A percentile compares a stretch with the other conserved stretches of the same genome.
phyloP scores from a whole-genome alignment of 2,113 vertebrate genomes.

The Phylloscopus trochiloides region DNA sequence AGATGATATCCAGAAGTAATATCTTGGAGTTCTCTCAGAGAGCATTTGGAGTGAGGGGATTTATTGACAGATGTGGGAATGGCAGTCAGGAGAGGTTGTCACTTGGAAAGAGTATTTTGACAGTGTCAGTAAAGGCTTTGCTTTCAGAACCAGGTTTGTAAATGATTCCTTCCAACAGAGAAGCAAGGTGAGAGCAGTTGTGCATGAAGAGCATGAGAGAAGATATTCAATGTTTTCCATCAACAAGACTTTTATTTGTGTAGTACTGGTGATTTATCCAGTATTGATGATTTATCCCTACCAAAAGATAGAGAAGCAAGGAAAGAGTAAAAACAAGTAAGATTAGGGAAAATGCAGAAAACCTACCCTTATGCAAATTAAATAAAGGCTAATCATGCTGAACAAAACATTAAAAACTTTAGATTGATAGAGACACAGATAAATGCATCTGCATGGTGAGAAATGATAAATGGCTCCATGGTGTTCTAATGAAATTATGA shows the following conservation, averaged over 20 bases:
- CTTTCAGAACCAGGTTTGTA: background rate
- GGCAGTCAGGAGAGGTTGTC: background rate
- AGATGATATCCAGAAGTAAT: background rate
- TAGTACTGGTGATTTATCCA: background rate
- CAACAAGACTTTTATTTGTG: background rate
- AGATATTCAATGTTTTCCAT: background rate
- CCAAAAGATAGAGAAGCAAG: background rate
- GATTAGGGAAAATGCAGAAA: background rate
- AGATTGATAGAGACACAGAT: background rate
- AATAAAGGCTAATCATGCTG: background rate
- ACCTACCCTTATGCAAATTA: background rate
- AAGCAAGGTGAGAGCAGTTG: background rate
- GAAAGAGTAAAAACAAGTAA: background rate
- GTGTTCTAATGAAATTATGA: background rate
- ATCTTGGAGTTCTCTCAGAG: background rate
- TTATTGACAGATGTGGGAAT: background rate
- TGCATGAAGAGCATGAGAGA: background rate
- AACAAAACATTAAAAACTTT: background rate
- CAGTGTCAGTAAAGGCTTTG: background rate
- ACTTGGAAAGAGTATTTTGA: accelerated
- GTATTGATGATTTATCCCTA: background rate
- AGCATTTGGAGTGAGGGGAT: background rate
- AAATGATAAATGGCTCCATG: background rate
- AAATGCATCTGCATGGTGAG: background rate
- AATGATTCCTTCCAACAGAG: background rate